phyloP scores from a whole-genome alignment of 2,888 invertebrate genomes.

The Nemotelus pantherinus region DNA sequence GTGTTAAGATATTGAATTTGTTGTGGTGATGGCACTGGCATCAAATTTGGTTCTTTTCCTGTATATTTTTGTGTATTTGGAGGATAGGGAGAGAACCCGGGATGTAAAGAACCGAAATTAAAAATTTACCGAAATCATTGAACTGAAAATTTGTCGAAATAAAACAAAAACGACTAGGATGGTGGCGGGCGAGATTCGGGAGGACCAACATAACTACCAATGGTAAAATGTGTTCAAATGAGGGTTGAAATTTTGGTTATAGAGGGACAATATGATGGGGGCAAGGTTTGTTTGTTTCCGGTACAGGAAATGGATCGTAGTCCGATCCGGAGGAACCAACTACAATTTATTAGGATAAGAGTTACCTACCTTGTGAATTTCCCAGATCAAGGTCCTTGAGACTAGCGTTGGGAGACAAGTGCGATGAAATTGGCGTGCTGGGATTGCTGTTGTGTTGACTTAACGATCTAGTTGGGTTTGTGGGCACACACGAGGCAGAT shows the following conservation, averaged over 20 bases:
- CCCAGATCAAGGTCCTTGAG: conserved; percentile 60
- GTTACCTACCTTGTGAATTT: conserved; percentile 38
- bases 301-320: neutral
- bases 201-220: neutral
- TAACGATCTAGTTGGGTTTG: conserved; percentile 51
- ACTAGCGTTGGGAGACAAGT: conserved; percentile 69
- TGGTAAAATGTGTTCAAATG: neutral
- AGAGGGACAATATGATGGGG: neutral
- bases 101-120: conserved; percentile 43
- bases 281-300: neutral
- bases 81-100: conserved; percentile 7
- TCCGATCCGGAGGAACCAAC: conserved; percentile 16
- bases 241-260: neutral
- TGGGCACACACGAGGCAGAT: conserved; percentile 51
- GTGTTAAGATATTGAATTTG: conserved; percentile 95
- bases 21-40: conserved; percentile 96
- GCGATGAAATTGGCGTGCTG: conserved; percentile 75
- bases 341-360: neutral
- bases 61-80: conserved; percentile 54
- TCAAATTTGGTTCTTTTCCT: conserved; percentile 86
- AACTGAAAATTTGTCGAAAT: conserved; percentile 36
- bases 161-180: conserved; percentile 21
- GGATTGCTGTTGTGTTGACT: conserved; percentile 75
- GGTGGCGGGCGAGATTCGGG: neutral
- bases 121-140: conserved; percentile 31